These are phyloP conservation scores for Spodoptera litura DNA, from an alignment of 1,140 invertebrate species.

Conservation along the genomic window DNA sequence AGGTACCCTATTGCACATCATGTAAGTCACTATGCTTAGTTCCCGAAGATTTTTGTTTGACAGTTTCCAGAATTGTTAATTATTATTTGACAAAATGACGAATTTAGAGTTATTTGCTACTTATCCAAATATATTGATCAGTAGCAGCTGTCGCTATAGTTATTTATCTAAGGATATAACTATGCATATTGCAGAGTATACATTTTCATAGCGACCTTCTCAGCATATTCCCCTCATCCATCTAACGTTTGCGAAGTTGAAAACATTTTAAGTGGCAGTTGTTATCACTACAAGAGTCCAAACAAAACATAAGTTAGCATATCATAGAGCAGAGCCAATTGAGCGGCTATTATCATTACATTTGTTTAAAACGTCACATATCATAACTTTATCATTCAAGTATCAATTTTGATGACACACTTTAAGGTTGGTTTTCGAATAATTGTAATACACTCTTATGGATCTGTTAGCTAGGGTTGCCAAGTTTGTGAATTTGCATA, in stretches of 20 bases:
- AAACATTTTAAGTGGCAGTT: constrained; percentile 42
- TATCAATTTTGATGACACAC: constrained; percentile 8
- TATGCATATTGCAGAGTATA: background rate
- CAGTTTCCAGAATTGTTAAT: too few species aligned
- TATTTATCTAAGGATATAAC: background rate
- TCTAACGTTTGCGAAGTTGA: background rate
- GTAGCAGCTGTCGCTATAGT: too few species aligned
- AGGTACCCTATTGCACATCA: too few species aligned
- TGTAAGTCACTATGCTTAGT: too few species aligned
- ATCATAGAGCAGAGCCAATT: constrained; percentile 76
- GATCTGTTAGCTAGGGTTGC: constrained; percentile 53
- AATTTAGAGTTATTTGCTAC: too few species aligned
- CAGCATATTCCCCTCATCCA: constrained; percentile 4
- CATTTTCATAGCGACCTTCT: background rate
- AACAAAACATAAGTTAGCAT: constrained; percentile 72
- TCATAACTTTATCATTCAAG: constrained; percentile 36
- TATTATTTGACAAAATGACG: too few species aligned
- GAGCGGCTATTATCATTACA: constrained; percentile 70
- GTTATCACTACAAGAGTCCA: constrained; percentile 47
- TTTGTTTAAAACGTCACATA: constrained; percentile 45
- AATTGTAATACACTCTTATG: constrained; percentile 46
- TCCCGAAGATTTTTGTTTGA: too few species aligned
- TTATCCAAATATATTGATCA: too few species aligned
- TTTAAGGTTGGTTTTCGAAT: constrained; percentile 50
- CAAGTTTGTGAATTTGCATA: constrained; percentile 84